Percentiles rank a stretch among this genome's conserved stretches.
Evolutionary conservation across 2,888 invertebrate genomes (phyloP).

Genomic region (Eretmocerus hayati): DNA sequence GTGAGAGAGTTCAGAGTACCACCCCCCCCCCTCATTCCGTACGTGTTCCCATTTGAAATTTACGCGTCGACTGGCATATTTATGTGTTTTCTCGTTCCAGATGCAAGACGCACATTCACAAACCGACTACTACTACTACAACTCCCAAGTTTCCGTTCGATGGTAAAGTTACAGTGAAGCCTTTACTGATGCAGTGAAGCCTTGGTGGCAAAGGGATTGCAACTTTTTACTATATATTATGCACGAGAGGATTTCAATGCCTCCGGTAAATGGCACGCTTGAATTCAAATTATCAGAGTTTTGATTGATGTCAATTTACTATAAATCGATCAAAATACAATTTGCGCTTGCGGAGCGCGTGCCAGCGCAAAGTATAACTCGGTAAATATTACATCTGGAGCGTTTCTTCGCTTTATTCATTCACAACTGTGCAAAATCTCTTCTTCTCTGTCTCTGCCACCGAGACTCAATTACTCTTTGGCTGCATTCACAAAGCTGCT

Average conservation of each 20-base stretch:
- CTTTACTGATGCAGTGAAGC: neutral
- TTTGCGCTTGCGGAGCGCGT: no score
- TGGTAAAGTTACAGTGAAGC: conserved; percentile 1
- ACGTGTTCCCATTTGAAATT: no score
- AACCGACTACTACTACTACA: no score
- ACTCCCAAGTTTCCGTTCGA: conserved; percentile 1
- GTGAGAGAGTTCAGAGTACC: no score
- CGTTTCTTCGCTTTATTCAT: no score
- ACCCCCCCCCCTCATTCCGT: no score
- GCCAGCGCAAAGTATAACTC: no score
- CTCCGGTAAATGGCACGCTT: neutral
- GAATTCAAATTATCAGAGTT: conserved; percentile 5
- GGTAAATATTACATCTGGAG: no score
- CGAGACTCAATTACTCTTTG: neutral
- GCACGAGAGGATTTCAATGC: neutral
- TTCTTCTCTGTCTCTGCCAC: neutral
- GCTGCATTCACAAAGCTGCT: neutral
- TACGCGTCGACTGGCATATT: conserved; percentile 5
- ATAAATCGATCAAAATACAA: no score
- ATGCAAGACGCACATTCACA: conserved; percentile 1
- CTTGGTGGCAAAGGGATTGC: neutral
- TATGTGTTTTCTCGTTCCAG: conserved; percentile 1
- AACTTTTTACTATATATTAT: conserved; percentile 14
- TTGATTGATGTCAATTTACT: conserved; percentile 7
- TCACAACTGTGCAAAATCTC: no score